A percentile compares a stretch with the other conserved stretches of the same genome.
Evolutionary conservation across 2,113 vertebrate genomes (phyloP).

Genomic region (Heloderma charlesbogerti): DNA sequence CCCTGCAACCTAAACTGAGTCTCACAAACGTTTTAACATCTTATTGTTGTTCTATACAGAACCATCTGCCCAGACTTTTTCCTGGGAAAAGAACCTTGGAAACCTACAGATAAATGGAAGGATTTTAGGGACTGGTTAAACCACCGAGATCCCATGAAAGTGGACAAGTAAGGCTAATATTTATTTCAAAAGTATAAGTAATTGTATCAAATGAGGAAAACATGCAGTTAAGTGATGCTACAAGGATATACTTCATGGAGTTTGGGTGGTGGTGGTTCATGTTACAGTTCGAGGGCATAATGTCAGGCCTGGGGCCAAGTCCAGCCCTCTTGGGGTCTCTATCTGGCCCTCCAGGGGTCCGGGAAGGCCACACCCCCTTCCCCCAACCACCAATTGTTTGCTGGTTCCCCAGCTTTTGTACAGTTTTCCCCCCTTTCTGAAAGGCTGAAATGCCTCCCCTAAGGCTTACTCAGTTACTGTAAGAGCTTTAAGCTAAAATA

Average conservation of each 20-base stretch:
- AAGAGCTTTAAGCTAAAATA: too few relatives aligned
- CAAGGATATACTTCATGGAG: not conserved
- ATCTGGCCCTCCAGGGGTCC: too few relatives aligned
- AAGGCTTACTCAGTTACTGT: too few relatives aligned
- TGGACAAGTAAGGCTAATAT: slow-evolving; percentile 81
- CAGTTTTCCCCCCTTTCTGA: too few relatives aligned
- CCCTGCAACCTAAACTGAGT: not conserved
- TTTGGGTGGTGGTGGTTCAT: too few relatives aligned
- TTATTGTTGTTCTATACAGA: slow-evolving; percentile 60
- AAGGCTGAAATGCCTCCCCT: too few relatives aligned
- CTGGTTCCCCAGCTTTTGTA: too few relatives aligned
- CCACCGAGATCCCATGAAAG: slow-evolving; percentile 80
- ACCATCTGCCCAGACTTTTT: slow-evolving; percentile 91
- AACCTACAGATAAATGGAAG: slow-evolving; percentile 80
- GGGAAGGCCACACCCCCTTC: too few relatives aligned
- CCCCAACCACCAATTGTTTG: too few relatives aligned
- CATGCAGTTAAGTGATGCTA: not conserved
- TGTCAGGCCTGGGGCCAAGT: too few relatives aligned
- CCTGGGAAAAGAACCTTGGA: slow-evolving; percentile 88
- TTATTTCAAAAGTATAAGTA: not conserved
- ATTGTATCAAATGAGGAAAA: not conserved
- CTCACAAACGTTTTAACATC: not conserved
- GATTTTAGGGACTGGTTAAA: slow-evolving; percentile 88
- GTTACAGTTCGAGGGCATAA: too few relatives aligned
- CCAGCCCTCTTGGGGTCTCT: too few relatives aligned